Percentiles rank a stretch among this genome's conserved stretches.
Evolutionary conservation across 1,140 invertebrate genomes (phyloP).

Genomic region (Pinna nobilis): DNA sequence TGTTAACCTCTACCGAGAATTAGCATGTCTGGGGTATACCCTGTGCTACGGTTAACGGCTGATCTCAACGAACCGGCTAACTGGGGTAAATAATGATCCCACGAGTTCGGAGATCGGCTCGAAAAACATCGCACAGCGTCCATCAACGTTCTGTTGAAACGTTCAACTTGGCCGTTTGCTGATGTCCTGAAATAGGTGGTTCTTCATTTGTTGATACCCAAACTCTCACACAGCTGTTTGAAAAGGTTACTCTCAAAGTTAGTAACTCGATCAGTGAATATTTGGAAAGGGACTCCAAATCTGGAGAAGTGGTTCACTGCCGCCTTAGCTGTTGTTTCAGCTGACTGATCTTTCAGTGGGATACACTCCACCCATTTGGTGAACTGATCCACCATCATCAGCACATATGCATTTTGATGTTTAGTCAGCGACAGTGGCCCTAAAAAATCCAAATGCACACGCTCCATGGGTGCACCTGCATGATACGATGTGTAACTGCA

Average conservation of each 20-base stretch:
- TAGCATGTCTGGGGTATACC: conserved; percentile 32
- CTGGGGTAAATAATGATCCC: conserved; percentile 35
- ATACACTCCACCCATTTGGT: conserved; percentile 30
- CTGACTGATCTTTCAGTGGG: conserved; percentile 15
- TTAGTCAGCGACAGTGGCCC: conserved; percentile 9
- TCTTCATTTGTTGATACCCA: conserved; percentile 19
- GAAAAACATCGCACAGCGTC: conserved; percentile 11
- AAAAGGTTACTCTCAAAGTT: conserved; percentile 26
- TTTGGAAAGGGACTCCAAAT: conserved; percentile 28
- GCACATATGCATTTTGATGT: conserved; percentile 26
- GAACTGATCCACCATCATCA: conserved; percentile 38
- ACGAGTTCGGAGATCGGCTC: conserved; percentile 1
- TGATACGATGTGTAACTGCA: neutral
- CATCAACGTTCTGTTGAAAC: conserved; percentile 29
- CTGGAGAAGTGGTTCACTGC: conserved; percentile 13
- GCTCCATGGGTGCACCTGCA: conserved; percentile 25
- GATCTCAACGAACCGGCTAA: conserved; percentile 5
- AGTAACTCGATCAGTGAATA: conserved; percentile 31
- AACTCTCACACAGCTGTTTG: conserved; percentile 2
- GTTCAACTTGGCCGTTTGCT: conserved; percentile 22
- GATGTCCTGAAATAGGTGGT: conserved; percentile 15
- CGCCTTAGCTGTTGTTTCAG: neutral
- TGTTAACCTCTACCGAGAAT: conserved; percentile 37
- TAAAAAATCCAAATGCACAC: conserved; percentile 28
- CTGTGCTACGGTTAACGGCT: conserved; percentile 16